Evolutionary conservation across 2,888 invertebrate species (phyloP).

Genomic region (Trypoxylon attenuatum): DNA sequence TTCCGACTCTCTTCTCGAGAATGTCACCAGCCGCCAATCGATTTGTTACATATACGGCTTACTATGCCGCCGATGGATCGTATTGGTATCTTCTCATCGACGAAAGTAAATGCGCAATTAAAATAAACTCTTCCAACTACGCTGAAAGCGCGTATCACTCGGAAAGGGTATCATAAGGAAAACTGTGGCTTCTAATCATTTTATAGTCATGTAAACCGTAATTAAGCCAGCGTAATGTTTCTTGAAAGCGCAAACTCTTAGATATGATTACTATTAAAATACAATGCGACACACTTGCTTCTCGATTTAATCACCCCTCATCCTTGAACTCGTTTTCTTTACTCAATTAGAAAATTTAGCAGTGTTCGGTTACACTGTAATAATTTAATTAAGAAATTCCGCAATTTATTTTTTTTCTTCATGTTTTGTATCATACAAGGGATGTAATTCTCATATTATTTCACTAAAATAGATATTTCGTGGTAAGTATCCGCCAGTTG

Average conservation of each 20-base stretch:
- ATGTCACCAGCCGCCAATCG: constrained; percentile 33
- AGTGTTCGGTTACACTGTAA: no score
- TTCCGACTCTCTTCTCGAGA: constrained; percentile 36
- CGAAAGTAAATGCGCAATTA: constrained; percentile 61
- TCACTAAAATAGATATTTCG: no score
- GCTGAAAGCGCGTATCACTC: constrained; percentile 27
- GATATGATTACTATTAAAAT: constrained; percentile 56
- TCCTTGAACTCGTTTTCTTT: no score
- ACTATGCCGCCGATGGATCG: constrained; percentile 41
- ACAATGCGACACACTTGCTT: constrained; percentile 25
- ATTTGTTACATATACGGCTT: constrained; percentile 14
- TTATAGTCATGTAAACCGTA: constrained; percentile 47
- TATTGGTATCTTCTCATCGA: constrained; percentile 62
- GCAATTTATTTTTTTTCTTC: no score
- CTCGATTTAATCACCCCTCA: no score
- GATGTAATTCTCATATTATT: no score
- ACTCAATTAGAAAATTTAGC: no score
- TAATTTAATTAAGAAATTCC: no score
- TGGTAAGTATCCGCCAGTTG: no score
- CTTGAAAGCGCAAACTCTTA: constrained; percentile 46
- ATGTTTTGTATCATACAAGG: no score
- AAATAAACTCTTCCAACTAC: constrained; percentile 38
- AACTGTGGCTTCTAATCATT: constrained; percentile 51
- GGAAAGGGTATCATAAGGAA: constrained; percentile 25
- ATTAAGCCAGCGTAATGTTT: constrained; percentile 19